Percentiles rank a stretch among this genome's conserved stretches.
Conservation (phyloP, 2,113 vertebrate species). For the Mustela lutreola region DNA sequence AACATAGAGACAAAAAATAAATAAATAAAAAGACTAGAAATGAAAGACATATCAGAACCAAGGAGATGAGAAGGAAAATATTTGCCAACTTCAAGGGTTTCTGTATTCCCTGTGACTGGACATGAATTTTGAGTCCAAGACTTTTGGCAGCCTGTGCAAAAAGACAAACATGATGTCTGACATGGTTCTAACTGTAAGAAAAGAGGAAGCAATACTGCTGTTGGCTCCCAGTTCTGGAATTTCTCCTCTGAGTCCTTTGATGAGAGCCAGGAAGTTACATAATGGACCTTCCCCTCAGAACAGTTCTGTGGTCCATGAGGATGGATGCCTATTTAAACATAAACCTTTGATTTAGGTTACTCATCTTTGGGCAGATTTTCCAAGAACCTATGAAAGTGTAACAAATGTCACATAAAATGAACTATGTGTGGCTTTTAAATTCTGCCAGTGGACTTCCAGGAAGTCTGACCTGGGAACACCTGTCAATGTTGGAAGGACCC, state of each 20-base stretch:
- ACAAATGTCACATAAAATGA: not conserved
- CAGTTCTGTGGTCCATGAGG: not conserved
- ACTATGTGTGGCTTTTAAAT: not conserved
- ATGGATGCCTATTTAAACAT: not conserved
- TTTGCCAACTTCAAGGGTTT: not conserved
- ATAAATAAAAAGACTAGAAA: constrained; percentile 30
- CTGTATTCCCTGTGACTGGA: not conserved
- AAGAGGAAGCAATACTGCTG: not conserved
- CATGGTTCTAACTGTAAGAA: not conserved
- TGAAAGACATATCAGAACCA: not conserved
- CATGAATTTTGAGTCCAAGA: constrained; percentile 15
- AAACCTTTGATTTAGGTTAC: not conserved
- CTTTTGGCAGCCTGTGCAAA: not conserved
- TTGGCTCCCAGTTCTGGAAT: not conserved
- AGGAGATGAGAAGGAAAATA: not conserved
- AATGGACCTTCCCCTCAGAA: not conserved
- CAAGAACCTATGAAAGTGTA: not conserved
- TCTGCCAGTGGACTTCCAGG: not conserved
- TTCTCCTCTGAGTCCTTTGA: constrained; percentile 17
- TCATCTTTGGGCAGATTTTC: constrained; percentile 18
- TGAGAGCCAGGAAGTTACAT: not conserved
- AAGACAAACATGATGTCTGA: not conserved
- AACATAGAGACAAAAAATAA: not conserved
- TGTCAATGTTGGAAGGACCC: not conserved
- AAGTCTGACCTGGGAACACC: not conserved